Conservation (phyloP, 2,113 vertebrate genomes). For the Cyanoramphus novaezelandiae region DNA sequence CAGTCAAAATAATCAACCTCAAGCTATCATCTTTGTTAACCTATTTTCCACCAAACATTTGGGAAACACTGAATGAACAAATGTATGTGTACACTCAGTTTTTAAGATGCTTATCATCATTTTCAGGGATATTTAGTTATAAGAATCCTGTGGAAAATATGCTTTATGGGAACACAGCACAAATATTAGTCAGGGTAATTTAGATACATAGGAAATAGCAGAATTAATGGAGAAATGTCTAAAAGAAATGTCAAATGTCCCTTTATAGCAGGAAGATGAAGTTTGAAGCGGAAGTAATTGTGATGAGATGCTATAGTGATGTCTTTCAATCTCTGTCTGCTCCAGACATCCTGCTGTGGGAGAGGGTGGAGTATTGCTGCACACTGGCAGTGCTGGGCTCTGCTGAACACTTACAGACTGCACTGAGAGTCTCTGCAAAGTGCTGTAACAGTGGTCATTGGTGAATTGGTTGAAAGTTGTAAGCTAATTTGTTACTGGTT, state of each 20-base stretch:
- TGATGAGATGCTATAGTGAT: background rate
- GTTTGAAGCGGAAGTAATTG: background rate
- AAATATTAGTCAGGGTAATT: background rate
- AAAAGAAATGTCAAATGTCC: background rate
- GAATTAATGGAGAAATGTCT: background rate
- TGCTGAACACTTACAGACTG: background rate
- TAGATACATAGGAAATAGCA: background rate
- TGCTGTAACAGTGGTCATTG: background rate
- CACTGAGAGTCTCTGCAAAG: background rate
- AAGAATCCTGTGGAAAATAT: background rate
- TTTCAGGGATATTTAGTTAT: background rate
- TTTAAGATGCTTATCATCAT: background rate
- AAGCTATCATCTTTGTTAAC: background rate
- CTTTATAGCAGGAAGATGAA: background rate
- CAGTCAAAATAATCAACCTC: background rate
- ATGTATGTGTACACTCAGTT: accelerated
- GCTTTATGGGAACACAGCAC: background rate
- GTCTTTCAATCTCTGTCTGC: background rate
- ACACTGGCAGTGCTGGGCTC: background rate
- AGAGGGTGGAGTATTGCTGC: background rate
- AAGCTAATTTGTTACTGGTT: background rate
- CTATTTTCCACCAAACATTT: background rate
- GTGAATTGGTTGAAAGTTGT: background rate
- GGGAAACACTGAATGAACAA: background rate
- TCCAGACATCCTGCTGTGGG: background rate